Conservation (phyloP, 23 tunicate genomes). For the Trididemnum miniatum region DNA sequence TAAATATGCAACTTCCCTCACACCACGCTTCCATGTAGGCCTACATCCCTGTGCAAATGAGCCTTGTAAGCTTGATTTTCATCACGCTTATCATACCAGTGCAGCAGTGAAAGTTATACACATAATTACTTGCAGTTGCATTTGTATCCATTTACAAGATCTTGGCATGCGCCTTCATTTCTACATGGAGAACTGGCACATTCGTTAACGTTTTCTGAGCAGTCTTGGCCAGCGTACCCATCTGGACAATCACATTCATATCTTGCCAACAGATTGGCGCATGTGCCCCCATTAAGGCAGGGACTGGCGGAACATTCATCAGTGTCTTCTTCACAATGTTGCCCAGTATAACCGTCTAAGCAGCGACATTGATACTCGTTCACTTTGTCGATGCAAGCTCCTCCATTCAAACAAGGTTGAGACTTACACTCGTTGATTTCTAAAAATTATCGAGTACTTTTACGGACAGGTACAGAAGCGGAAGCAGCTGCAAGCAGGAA, state of each 20-base stretch:
- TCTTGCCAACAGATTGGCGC: constrained; percentile 58
- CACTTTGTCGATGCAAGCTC: constrained; percentile 64
- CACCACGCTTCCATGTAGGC: too few species aligned
- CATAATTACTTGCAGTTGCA: constrained; percentile 56
- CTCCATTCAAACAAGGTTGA: constrained; percentile 84
- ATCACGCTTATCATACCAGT: too few species aligned
- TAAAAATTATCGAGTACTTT: too few species aligned
- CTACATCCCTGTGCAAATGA: too few species aligned
- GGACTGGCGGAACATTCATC: constrained; percentile 80
- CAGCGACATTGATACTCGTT: constrained; percentile 72
- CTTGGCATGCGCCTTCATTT: constrained; percentile 82
- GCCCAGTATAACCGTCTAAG: constrained; percentile 58
- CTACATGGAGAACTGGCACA: constrained; percentile 62
- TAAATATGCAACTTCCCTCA: too few species aligned
- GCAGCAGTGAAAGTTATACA: too few species aligned
- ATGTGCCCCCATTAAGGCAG: constrained; percentile 69
- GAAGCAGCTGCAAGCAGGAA: too few species aligned
- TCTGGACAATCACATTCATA: constrained; percentile 73
- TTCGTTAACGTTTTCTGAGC: constrained; percentile 68
- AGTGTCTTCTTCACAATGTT: constrained; percentile 54
- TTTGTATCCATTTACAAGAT: constrained; percentile 64
- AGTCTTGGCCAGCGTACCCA: constrained; percentile 61
- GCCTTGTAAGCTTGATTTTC: too few species aligned
- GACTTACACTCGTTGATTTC: constrained; percentile 47
- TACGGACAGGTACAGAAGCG: too few species aligned